Base-by-base conservation (phyloP, 2,113 vertebrate species). In the Hassar affinis region DNA sequence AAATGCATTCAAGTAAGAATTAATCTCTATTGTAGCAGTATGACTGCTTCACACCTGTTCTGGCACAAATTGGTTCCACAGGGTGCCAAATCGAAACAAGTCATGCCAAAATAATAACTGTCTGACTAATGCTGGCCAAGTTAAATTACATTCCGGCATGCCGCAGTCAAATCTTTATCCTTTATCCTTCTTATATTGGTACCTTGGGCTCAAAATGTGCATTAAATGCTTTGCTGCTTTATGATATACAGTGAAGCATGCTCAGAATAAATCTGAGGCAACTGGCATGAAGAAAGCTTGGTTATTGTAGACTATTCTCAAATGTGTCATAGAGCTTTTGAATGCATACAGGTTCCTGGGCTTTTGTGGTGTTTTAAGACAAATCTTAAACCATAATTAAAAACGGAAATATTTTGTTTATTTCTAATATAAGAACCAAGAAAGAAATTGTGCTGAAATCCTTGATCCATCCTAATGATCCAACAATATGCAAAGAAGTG, bases 11-110 rank as follows among this genome's bases (percentile, higher is more conserved):
- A n/a, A 27, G 52, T 83, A 61, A 82, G 45, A 72, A 72, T 54
- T 56, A 75, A 77, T 86, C 77, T 68, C 47, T 52, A 45, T 56
- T 69, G 62, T 77, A 42, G 30, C 22, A 68, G 5, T 56, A 14
- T 42, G 59, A 12, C 78, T 80, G 52, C 49, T 52, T 47, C 82
- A 57, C 78, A 84, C 79, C 79, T 78, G 82, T 75, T 78, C 52
- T 81, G 72, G 78, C 82, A 71, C 30, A 30, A 56, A 66, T 61
- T 45, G 33, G 25, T 68, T 77, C 61, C 20, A 30, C 45, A 45
- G 6, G 56, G 71, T 84, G 78, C 82, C 82, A 86, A 57, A 69
- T 61, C 6, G n/a, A 51, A 30, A 12, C 18, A 7, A 76, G 35
- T 80, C 42, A 14, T 59, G 62, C 61, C 78, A 84, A 81, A 84